Percentiles rank a stretch among this genome's conserved stretches.
Conservation (phyloP, 2,888 invertebrate genomes). For the Sesamia inferens region DNA sequence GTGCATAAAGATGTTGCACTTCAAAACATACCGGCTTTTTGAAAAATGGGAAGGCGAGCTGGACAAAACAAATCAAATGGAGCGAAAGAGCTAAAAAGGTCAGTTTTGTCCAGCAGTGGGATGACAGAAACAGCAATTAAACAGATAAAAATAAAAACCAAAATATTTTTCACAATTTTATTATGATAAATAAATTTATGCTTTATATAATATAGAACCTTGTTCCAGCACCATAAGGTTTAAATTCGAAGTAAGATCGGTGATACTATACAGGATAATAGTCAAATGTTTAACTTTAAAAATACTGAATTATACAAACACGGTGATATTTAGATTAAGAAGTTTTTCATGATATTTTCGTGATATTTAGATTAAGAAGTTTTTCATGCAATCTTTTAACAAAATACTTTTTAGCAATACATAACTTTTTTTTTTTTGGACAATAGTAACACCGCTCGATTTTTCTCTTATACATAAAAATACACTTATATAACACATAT, state of each 20-base stretch:
- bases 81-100: not conserved
- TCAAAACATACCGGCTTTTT: not conserved
- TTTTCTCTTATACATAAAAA: not conserved
- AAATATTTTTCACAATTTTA: constrained; percentile 51
- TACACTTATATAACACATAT: not conserved
- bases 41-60: not conserved
- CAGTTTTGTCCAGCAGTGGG: not conserved
- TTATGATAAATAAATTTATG: constrained; percentile 47
- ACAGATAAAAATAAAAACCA: constrained; percentile 1
- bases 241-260: constrained; percentile 35
- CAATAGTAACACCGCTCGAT: not conserved
- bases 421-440: not conserved
- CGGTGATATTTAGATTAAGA: not conserved
- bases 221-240: constrained; percentile 58
- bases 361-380: no score
- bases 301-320: not conserved
- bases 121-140: not conserved
- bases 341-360: no score
- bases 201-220: constrained; percentile 42
- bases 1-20: no score
- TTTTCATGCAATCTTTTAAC: not conserved
- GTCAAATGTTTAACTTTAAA: not conserved
- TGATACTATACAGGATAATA: constrained; percentile 3
- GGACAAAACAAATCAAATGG: not conserved
- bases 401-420: no score